Evolutionary conservation across 1,140 invertebrate genomes (phyloP).

Genomic region (Achroia grisella): DNA sequence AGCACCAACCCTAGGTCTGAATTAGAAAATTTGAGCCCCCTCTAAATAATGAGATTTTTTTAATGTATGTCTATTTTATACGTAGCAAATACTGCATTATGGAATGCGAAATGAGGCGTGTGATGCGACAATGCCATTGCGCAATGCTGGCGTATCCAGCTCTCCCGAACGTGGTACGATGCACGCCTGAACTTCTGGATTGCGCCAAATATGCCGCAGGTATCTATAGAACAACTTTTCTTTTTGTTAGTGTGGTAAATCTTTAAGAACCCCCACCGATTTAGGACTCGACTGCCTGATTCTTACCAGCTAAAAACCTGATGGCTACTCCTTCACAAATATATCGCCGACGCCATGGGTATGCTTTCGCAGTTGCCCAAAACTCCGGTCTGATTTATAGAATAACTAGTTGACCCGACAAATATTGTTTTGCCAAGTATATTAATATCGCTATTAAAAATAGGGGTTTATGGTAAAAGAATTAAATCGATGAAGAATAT

Average conservation of each 20-base stretch:
- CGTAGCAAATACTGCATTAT: slow-evolving; percentile 35
- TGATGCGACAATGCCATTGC: slow-evolving; percentile 29
- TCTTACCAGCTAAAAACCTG: too few relatives aligned
- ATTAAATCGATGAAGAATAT: too few relatives aligned
- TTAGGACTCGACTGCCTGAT: too few relatives aligned
- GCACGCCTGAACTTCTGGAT: slow-evolving; percentile 14
- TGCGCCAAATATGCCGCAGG: slow-evolving; percentile 28
- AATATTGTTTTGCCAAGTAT: too few relatives aligned
- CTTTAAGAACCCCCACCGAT: too few relatives aligned
- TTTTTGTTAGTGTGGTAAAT: too few relatives aligned
- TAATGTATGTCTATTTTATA: slow-evolving; percentile 6
- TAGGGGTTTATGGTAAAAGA: too few relatives aligned
- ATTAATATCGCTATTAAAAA: too few relatives aligned
- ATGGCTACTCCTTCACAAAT: too few relatives aligned
- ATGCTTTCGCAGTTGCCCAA: too few relatives aligned
- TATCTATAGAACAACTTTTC: slow-evolving; percentile 11
- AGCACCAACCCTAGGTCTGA: background rate
- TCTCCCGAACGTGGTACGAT: slow-evolving; percentile 13
- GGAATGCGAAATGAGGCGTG: slow-evolving; percentile 35
- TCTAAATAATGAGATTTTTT: background rate
- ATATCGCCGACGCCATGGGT: background rate
- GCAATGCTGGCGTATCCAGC: slow-evolving; percentile 22
- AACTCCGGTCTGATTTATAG: too few relatives aligned
- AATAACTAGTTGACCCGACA: too few relatives aligned
- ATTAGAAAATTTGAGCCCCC: background rate